phyloP scores from a whole-genome alignment of 2,113 vertebrate species.

The Barnardius zonarius region DNA sequence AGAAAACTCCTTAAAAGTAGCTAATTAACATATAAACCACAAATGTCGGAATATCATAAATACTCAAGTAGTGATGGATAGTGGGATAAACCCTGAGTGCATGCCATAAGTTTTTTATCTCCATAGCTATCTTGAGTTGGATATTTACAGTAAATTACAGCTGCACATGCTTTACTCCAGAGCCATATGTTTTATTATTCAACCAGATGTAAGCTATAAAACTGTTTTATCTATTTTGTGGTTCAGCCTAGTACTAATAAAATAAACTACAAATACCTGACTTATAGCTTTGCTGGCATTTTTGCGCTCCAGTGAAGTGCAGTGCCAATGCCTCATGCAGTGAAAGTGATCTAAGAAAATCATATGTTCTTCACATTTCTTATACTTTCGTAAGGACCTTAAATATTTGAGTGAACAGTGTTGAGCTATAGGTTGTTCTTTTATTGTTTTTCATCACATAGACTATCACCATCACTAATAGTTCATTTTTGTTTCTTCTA shows the following conservation, averaged over 20 bases:
- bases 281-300: conserved; percentile 65
- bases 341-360: conserved; percentile 64
- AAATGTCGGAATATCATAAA: conserved; percentile 40
- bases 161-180: conserved; percentile 69
- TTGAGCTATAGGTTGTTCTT: conserved; percentile 27
- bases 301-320: conserved; percentile 48
- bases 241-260: conserved; percentile 75
- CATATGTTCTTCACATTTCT: conserved; percentile 45
- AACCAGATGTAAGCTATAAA: conserved; percentile 80
- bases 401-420: conserved; percentile 30
- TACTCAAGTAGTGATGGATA: conserved; percentile 38
- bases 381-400: conserved; percentile 36
- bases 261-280: conserved; percentile 80
- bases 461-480: conserved; percentile 55
- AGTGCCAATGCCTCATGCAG: conserved; percentile 33
- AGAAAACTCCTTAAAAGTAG: conserved; percentile 16
- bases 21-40: conserved; percentile 68
- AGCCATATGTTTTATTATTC: conserved; percentile 77
- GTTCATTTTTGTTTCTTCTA: conserved; percentile 63
- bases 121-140: conserved; percentile 38
- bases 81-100: conserved; percentile 52
- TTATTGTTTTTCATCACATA: conserved; percentile 70
- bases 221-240: conserved; percentile 80
- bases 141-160: conserved; percentile 78
- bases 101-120: conserved; percentile 54